Evolutionary conservation across 2,797 vertebrate species (phyloP).

Genomic region (Chaetophractus vellerosus): DNA sequence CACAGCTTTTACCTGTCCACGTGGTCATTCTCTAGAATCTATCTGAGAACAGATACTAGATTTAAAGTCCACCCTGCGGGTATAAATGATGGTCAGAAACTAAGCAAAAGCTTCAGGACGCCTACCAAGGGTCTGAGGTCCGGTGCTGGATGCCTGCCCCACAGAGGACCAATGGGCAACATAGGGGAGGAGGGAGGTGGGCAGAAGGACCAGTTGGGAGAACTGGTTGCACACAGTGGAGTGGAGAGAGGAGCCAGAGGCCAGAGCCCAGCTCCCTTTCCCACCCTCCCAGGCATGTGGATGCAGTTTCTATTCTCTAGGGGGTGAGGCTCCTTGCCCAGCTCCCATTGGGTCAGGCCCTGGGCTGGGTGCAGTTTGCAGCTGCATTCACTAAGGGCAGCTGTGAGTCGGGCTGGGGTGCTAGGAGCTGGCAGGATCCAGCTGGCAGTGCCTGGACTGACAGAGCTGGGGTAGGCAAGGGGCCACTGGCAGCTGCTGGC

Average conservation of each 20-base stretch:
- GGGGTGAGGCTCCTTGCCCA: background rate
- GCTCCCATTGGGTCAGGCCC: background rate
- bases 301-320: background rate
- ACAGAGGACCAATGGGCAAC: background rate
- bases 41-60: background rate
- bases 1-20: background rate
- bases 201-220: background rate
- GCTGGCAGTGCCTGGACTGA: background rate
- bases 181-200: background rate
- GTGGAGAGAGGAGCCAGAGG: background rate
- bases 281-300: accelerated
- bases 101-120: background rate
- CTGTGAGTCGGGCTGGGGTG: background rate
- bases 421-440: background rate
- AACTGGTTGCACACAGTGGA: background rate
- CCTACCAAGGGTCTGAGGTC: background rate
- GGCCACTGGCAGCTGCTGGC: background rate
- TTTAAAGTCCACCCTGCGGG: background rate
- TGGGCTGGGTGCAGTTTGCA: background rate
- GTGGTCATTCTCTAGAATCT: background rate
- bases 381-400: background rate
- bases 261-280: background rate
- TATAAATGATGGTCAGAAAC: background rate
- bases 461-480: accelerated
- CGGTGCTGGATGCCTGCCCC: background rate